These are phyloP conservation scores for Orchestes rusci DNA, from an alignment of 2,888 invertebrate species.

Conservation along the genomic window DNA sequence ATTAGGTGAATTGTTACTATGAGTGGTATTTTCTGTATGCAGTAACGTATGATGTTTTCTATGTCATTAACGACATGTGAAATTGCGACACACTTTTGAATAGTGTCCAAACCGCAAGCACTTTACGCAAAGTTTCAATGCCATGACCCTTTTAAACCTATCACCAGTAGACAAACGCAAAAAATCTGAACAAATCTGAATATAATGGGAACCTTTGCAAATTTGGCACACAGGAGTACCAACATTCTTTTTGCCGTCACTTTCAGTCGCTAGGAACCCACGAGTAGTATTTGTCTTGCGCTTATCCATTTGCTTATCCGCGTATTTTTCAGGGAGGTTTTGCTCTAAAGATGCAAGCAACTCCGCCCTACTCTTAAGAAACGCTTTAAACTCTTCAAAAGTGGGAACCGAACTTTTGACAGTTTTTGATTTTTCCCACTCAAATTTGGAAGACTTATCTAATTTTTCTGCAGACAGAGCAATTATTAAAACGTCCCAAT, in stretches of 20 bases:
- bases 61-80: neutral
- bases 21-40: neutral
- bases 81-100: neutral
- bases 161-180: neutral
- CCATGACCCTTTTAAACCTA: neutral
- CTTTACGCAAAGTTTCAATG: neutral
- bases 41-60: neutral
- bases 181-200: neutral
- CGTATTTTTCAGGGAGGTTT: neutral
- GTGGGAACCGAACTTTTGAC: neutral
- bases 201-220: neutral
- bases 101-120: constrained; percentile 4
- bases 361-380: neutral
- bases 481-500: neutral
- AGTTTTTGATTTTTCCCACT: neutral
- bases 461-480: neutral
- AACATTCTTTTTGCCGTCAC: neutral
- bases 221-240: neutral
- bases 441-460: neutral
- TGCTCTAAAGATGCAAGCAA: neutral
- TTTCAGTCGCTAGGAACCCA: neutral
- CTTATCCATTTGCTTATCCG: neutral
- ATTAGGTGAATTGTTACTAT: neutral
- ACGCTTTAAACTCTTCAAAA: neutral
- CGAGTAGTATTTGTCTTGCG: neutral